Percentiles rank a stretch among this genome's conserved stretches.
phyloP scores from a whole-genome alignment of 1,140 invertebrate genomes.

The Anoplophora glabripennis region DNA sequence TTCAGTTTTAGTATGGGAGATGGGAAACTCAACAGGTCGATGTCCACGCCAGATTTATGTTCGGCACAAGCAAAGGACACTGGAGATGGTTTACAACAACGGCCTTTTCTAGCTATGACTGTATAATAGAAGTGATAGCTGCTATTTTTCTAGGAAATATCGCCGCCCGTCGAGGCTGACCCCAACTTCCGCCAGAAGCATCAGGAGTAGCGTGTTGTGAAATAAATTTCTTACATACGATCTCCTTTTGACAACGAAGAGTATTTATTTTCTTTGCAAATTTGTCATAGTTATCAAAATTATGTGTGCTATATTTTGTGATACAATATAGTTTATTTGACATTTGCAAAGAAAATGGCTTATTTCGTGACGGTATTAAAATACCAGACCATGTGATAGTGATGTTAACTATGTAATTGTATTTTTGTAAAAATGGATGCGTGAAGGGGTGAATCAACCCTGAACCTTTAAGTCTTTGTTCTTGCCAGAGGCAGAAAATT shows the following conservation, averaged over 20 bases:
- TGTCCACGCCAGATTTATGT: constrained; percentile 54
- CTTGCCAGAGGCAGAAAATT: too few relatives aligned
- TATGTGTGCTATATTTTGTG: constrained; percentile 7
- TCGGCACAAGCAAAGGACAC: constrained; percentile 53
- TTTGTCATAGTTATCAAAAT: not conserved
- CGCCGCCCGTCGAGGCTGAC: constrained; percentile 2
- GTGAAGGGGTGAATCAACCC: not conserved
- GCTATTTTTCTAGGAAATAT: not conserved
- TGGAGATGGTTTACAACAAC: constrained; percentile 48
- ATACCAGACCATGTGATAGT: constrained; percentile 28
- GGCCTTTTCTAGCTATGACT: constrained; percentile 55
- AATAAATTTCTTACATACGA: constrained; percentile 11
- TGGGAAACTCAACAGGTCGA: constrained; percentile 49
- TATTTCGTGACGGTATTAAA: not conserved
- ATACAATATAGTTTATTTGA: constrained; percentile 16
- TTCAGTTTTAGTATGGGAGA: constrained; percentile 55
- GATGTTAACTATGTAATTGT: constrained; percentile 29
- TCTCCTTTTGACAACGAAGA: constrained; percentile 26
- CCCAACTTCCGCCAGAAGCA: constrained; percentile 11
- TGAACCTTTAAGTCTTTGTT: constrained; percentile 3
- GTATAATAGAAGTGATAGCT: constrained; percentile 36
- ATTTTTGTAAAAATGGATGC: constrained; percentile 17
- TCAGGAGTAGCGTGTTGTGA: not conserved
- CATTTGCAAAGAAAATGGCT: constrained; percentile 9
- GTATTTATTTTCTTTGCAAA: constrained; percentile 15